These are phyloP conservation scores for Cataglyphis albicans DNA, from an alignment of 2,888 invertebrate species.

Conservation along the genomic window DNA sequence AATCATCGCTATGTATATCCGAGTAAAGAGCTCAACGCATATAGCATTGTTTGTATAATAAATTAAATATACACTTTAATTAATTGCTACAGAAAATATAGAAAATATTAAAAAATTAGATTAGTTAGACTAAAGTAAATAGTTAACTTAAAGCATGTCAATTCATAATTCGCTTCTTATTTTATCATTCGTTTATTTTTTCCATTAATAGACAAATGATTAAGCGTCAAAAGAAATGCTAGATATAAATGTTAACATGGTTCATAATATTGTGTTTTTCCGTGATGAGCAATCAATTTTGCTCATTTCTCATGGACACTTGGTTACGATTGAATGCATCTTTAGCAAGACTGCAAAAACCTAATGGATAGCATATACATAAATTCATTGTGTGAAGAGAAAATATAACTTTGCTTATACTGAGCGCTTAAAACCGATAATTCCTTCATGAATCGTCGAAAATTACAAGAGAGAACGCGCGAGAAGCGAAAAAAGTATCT, in stretches of 20 bases:
- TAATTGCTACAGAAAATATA: background rate
- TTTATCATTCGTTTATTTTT: background rate
- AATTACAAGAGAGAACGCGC: background rate
- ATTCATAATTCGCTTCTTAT: background rate
- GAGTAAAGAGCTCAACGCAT: background rate
- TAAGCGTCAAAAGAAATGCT: background rate
- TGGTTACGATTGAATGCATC: background rate
- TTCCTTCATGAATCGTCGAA: background rate
- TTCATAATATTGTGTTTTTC: background rate
- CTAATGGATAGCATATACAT: background rate
- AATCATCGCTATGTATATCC: background rate
- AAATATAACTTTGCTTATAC: background rate
- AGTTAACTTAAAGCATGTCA: background rate
- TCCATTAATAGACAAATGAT: slow-evolving; percentile 11
- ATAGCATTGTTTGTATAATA: background rate
- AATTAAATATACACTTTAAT: background rate
- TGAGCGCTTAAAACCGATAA: background rate
- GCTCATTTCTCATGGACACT: background rate
- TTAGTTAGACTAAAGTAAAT: background rate
- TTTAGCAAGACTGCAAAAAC: background rate
- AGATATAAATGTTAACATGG: background rate
- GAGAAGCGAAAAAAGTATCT: background rate
- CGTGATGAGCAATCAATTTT: slow-evolving; percentile 19
- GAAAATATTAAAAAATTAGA: background rate
- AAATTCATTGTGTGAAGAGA: background rate